Evolutionary conservation across 2,113 vertebrate genomes (phyloP).

Genomic region (Orthonyx spaldingii): DNA sequence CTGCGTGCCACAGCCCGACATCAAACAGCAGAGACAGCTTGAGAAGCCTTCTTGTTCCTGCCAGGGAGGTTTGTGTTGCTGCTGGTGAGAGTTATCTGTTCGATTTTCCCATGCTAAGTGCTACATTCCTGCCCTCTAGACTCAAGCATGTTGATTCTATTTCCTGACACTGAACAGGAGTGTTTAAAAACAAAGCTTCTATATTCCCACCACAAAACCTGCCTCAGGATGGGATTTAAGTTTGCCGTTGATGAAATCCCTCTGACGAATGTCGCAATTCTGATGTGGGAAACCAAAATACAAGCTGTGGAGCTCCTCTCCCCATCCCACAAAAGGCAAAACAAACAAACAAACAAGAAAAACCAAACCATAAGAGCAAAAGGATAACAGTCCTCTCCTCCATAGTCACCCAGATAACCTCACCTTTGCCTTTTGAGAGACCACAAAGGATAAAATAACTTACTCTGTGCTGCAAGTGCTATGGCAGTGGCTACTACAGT

Average conservation of each 20-base stretch:
- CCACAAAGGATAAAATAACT: not conserved
- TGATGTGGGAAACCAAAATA: not conserved
- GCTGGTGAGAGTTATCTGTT: not conserved
- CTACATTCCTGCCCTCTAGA: not conserved
- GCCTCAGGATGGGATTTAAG: not conserved
- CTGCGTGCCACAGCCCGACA: not conserved
- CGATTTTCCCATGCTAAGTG: not conserved
- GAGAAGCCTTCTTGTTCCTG: not conserved
- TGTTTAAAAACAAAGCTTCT: not conserved
- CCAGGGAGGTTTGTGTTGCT: not conserved
- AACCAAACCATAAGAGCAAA: not conserved
- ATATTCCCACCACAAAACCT: not conserved
- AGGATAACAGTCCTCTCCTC: not conserved
- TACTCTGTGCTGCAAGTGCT: not conserved
- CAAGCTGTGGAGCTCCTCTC: not conserved
- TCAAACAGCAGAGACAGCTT: not conserved
- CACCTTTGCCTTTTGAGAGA: not conserved
- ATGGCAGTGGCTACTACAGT: not conserved
- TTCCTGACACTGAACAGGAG: not conserved
- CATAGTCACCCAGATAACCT: not conserved
- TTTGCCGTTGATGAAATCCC: not conserved
- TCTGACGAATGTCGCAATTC: not conserved
- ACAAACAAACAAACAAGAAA: not conserved
- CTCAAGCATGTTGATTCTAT: not conserved
- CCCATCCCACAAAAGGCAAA: not conserved